A percentile compares a stretch with the other conserved stretches of the same genome.
Evolutionary conservation across 2,113 vertebrate species (phyloP).

Genomic region (Spea multiplicata): DNA sequence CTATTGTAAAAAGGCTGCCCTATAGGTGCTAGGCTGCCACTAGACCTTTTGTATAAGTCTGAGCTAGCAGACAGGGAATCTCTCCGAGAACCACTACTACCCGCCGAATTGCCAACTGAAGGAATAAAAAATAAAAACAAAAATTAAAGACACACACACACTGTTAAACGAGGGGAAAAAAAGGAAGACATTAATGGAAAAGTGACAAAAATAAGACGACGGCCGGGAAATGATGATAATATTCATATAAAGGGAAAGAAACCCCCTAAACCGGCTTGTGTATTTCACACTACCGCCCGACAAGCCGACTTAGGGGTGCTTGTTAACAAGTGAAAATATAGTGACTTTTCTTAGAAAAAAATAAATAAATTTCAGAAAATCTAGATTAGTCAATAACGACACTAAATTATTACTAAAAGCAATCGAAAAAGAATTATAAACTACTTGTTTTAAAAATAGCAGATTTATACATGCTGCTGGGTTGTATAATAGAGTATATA

Average conservation of each 20-base stretch:
- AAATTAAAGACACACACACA: constrained; percentile 76
- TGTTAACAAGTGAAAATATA: too few relatives aligned
- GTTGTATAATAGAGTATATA: too few relatives aligned
- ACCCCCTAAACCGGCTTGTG: too few relatives aligned
- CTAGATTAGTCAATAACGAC: too few relatives aligned
- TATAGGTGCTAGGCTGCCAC: constrained; percentile 93
- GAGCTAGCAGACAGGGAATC: constrained; percentile 93
- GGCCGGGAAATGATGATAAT: background rate
- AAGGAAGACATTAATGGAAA: constrained; percentile 5
- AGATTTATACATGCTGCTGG: too few relatives aligned
- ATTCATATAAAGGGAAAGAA: background rate
- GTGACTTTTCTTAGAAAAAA: too few relatives aligned
- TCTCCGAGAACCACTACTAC: constrained; percentile 91
- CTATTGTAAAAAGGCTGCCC: constrained; percentile 97
- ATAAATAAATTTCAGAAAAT: too few relatives aligned
- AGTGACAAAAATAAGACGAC: background rate
- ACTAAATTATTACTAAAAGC: too few relatives aligned
- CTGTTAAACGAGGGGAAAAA: constrained; percentile 66
- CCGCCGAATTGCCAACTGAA: constrained; percentile 91
- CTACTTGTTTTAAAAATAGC: too few relatives aligned
- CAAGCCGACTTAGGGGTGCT: too few relatives aligned
- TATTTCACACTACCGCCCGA: too few relatives aligned
- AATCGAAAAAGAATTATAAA: too few relatives aligned
- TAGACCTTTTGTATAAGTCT: constrained; percentile 94
- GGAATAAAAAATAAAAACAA: constrained; percentile 68